Base-by-base conservation (phyloP, 2,797 vertebrate genomes). In the Aselliscus stoliczkanus region DNA sequence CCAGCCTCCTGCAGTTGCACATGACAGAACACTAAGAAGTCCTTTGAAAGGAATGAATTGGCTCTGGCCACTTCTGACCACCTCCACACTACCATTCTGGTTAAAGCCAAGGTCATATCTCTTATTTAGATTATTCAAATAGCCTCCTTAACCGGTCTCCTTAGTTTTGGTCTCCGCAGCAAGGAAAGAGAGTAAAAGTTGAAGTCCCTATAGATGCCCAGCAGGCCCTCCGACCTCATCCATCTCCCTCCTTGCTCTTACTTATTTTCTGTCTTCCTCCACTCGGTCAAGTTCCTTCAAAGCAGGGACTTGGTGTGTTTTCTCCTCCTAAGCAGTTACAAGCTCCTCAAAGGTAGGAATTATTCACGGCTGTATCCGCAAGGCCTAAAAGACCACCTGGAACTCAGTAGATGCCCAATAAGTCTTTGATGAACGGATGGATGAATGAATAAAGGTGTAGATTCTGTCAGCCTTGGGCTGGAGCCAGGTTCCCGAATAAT, bases 81-180 rank as follows among this genome's bases (percentile, higher is more conserved):
- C 18, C 58, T 11, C 2, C 2, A 1, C 1, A 5, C 18, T 10
- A 4, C 18, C 13, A 1, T 23, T 21, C 15, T 42, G 89, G 88
- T 34, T 60, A 31, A 17, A 20, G 56, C 52, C 2, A 0, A 10
- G 37, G 21, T 21, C 80, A 42, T 13, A 2, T 15, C 50, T 60
- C 58, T 9, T 12, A 15, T 72, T n/a, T 56, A 50, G 50, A 9
- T 29, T 3, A 4, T 27, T 12, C 5, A 21, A 37, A 0, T 17
- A 15, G 15, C n/a, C 52, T 70, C 47, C 29, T 7, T 6, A 15
- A 2, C 56, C n/a, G 37, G 18, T 44, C 70, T 39, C 44, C 42
- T 50, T 50, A 15, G 47, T 50, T 50, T 50, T 50, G 14, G 47
- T 50, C 47, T 50, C 47, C 2, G 20, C 34, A 56, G 37, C 83